Percentiles rank a stretch among this genome's conserved stretches.
These are phyloP conservation scores for human DNA, from an alignment of 2,113 vertebrate species.

Conservation along the genomic window GRCh38 chr14:75828501-75829000, in stretches of 20 bases:
- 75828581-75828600: neutral
- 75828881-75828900: constrained; percentile 22
- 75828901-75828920: neutral
- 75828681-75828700: neutral
- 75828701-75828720: neutral
- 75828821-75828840: constrained; percentile 30
- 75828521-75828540: neutral
- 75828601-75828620: neutral
- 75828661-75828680: neutral
- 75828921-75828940: neutral
- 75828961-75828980: neutral
- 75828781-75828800: constrained; percentile 1
- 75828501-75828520: neutral
- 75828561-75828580: neutral
- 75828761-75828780: neutral
- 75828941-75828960: neutral
- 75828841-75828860: neutral
- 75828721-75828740: neutral
- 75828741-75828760: neutral
- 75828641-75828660: neutral
- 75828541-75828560: neutral
- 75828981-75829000: neutral
- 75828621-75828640: neutral
- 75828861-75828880: neutral
- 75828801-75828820: neutral